Evolutionary conservation across 2,113 vertebrate genomes (phyloP), one percentile per base, ranked within the genome.

Genomic region (Serilophus lunatus): DNA sequence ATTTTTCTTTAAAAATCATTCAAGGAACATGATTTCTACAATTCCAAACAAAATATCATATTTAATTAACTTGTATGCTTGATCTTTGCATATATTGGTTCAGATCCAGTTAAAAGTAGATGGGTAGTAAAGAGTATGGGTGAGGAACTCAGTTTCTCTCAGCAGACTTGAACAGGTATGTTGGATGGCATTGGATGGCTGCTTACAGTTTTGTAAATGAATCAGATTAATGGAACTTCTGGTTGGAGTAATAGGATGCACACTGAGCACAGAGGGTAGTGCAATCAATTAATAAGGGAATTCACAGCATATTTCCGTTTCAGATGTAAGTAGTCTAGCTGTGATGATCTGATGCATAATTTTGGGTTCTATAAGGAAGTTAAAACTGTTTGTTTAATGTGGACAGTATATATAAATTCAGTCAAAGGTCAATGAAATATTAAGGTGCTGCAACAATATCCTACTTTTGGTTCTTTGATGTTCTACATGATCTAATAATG

Each of bases 121-220:
- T 10, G 7, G 47, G 19, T 50, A 59, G 45, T 45, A 47, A 77
- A 36, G 54, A 50, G 6, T 14, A 11, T 19, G 20, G 23, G 16
- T 49, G 33, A 85, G 59, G 65, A 91, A 88, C 16, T 80, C 2
- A 0, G 10, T 45, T 87, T 63, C 29, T 88, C 15, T 33, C 40
- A 65, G 28, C 25, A 76, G 42, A 53, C 17, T 40, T 33, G 31
- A 71, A 40, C 0, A 0, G 3, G 4, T 49, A 22, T 33, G 13
- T 57, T 42, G 28, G 22, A 44, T 49, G 33, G 18, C 36, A 9
- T 57, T 63, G 49, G 36, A 25, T 53, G 35, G 13, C 54, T 82
- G 28, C 40, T 60, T 65, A 24, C 2, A 28, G 33, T n/a, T 82
- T 31, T 85, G n/a, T 38, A 80, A 79, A 76, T 51, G 0, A 51